These are phyloP conservation scores for Pelobates cultripes DNA, from an alignment of 2,797 vertebrate species.

Conservation along the genomic window DNA sequence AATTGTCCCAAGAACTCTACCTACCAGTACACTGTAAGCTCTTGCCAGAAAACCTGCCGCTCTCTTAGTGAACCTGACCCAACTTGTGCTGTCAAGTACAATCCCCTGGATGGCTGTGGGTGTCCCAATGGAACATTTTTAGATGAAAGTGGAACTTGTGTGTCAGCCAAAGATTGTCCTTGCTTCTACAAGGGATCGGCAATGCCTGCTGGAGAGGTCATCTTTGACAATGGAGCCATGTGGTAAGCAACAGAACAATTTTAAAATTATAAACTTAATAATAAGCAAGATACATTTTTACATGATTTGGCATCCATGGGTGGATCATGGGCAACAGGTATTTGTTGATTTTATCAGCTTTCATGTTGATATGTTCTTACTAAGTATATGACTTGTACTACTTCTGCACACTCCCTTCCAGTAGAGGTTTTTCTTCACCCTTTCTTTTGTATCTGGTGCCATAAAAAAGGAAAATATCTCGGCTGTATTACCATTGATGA, in stretches of 20 bases:
- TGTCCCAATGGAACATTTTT: conserved; percentile 77
- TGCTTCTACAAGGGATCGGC: conserved; percentile 78
- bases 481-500: no score
- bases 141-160: conserved; percentile 79
- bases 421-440: no score
- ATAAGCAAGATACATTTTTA: no score
- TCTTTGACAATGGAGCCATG: conserved; percentile 72
- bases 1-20: conserved; percentile 76
- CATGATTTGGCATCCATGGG: no score
- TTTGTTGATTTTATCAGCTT: no score
- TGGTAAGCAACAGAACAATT: conserved; percentile 72
- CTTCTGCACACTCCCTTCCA: no score
- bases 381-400: no score
- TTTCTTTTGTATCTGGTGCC: no score
- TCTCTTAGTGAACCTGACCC: conserved; percentile 71
- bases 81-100: conserved; percentile 75
- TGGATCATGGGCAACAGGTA: no score
- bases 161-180: conserved; percentile 75
- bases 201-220: conserved; percentile 76
- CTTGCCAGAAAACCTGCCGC: conserved; percentile 77
- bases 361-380: no score
- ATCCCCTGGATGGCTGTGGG: conserved; percentile 80
- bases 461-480: no score
- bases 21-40: conserved; percentile 73
- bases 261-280: no score